phyloP scores from a whole-genome alignment of 1,140 invertebrate species.

The Bombus turneri region DNA sequence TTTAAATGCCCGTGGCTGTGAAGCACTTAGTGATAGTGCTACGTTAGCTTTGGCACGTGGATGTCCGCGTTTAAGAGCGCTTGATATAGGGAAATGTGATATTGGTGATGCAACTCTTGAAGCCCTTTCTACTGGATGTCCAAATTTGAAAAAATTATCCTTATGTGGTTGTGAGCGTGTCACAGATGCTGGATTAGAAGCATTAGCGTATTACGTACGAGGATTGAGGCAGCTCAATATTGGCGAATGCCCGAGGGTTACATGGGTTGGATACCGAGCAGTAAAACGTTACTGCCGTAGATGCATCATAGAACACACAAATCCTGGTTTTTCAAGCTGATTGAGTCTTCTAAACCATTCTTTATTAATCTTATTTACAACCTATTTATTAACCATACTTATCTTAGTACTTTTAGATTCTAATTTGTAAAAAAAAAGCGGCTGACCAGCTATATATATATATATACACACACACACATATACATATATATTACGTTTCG shows the following conservation, averaged over 20 bases:
- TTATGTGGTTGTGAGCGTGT: slow-evolving; percentile 94
- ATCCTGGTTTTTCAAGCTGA: slow-evolving; percentile 91
- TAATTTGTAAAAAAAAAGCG: slow-evolving; percentile 64
- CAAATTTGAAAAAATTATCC: slow-evolving; percentile 94
- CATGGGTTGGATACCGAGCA: slow-evolving; percentile 92
- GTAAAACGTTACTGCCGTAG: slow-evolving; percentile 95
- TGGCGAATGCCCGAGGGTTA: slow-evolving; percentile 92
- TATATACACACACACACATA: slow-evolving; percentile 17
- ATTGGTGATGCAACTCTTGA: slow-evolving; percentile 93
- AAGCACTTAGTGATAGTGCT: slow-evolving; percentile 94
- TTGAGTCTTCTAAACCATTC: slow-evolving; percentile 31
- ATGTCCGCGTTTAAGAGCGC: slow-evolving; percentile 91
- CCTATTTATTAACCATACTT: slow-evolving; percentile 63
- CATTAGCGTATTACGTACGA: slow-evolving; percentile 92
- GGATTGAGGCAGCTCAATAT: slow-evolving; percentile 95
- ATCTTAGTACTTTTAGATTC: slow-evolving; percentile 42
- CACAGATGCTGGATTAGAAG: slow-evolving; percentile 93
- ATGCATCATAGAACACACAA: slow-evolving; percentile 97
- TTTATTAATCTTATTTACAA: slow-evolving; percentile 19
- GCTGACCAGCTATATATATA: slow-evolving; percentile 19
- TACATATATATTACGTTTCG: slow-evolving; percentile 15
- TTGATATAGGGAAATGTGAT: slow-evolving; percentile 96
- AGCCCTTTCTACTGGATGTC: slow-evolving; percentile 93
- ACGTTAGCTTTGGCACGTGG: slow-evolving; percentile 91
- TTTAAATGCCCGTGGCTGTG: slow-evolving; percentile 94